Base-by-base conservation (phyloP, 1,140 invertebrate genomes). In the Heliothis subflexa region DNA sequence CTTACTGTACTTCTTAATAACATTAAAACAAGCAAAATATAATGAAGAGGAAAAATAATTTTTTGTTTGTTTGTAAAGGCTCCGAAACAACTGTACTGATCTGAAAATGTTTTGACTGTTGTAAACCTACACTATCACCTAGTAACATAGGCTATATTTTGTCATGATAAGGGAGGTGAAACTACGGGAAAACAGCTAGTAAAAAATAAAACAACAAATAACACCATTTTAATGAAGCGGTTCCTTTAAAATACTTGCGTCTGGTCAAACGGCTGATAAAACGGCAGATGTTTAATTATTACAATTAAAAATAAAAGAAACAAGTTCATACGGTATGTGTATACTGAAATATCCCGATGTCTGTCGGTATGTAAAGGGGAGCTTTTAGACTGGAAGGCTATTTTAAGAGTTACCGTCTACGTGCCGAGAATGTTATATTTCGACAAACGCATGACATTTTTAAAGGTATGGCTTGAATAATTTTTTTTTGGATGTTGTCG, bases 291-390 rank as follows among this genome's bases (percentile, higher is more conserved):
- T 62, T 62, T 5, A 62, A 40, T 62, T 40, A 33, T 62, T 62
- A 62, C 28, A 62, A 62, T 25, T 28, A 62, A 40, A 21, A 40
- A 40, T 5, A 40, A 62, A 5, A 21, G 13, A 33, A 12, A 25
- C 16, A 57, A 25, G 7, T 57, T 18, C 18, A 21, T 25, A 18
- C 25, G 16, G 55, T 40, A 59, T 54, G 57, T 4, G 57, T 13
- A 59, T n/a, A n/a, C 57, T 62, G 14, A 62, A 62, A 62, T 62
- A 62, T 62, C 59, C 14, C 25, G 57, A 59, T 33, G 28, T 33
- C 25, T 25, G 13, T 62, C 21, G 59, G 28, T 40, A 62, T 62
- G 33, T 25, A 62, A 62, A 62, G 25, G 57, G 1, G 59, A 62
- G 7, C 59, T 33, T 61, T 40, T 14, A 62, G 59, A 40, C 57